Percentiles rank a stretch among this genome's conserved stretches.
Conservation (phyloP, 2,888 invertebrate species). For the Dilophus febrilis region DNA sequence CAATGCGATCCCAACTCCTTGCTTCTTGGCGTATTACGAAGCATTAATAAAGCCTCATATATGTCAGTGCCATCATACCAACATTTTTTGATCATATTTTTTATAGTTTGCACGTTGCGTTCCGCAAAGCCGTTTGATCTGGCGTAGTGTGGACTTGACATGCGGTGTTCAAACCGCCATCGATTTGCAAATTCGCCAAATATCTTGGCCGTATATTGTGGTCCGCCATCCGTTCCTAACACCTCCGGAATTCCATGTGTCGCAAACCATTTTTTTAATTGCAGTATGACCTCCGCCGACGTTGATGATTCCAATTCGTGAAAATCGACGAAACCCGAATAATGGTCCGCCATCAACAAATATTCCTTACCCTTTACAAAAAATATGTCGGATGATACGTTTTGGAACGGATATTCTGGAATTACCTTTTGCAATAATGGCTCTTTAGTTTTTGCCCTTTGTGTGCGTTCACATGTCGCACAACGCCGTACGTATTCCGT, state of each 20-base stretch:
- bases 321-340: conserved; percentile 6
- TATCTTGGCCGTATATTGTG: conserved; percentile 11
- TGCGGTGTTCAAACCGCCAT: conserved; percentile 9
- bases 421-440: neutral
- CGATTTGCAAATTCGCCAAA: conserved; percentile 11
- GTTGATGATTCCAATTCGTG: conserved; percentile 3
- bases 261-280: conserved; percentile 6
- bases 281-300: conserved; percentile 1
- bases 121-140: conserved; percentile 5
- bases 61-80: neutral
- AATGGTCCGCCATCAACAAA: conserved; percentile 5
- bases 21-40: too few relatives aligned
- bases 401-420: conserved; percentile 5
- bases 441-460: neutral
- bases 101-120: conserved; percentile 5
- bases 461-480: neutral
- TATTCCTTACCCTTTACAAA: conserved; percentile 2
- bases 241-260: conserved; percentile 11
- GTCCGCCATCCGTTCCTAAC: conserved; percentile 12
- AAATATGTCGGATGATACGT: conserved; percentile 2
- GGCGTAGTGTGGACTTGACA: conserved; percentile 9
- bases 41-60: too few relatives aligned
- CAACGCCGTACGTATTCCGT: neutral
- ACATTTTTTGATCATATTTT: conserved; percentile 3
- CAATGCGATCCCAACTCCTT: too few relatives aligned